Base-by-base conservation (phyloP, 2,113 vertebrate genomes). In the Falcunculus frontatus region DNA sequence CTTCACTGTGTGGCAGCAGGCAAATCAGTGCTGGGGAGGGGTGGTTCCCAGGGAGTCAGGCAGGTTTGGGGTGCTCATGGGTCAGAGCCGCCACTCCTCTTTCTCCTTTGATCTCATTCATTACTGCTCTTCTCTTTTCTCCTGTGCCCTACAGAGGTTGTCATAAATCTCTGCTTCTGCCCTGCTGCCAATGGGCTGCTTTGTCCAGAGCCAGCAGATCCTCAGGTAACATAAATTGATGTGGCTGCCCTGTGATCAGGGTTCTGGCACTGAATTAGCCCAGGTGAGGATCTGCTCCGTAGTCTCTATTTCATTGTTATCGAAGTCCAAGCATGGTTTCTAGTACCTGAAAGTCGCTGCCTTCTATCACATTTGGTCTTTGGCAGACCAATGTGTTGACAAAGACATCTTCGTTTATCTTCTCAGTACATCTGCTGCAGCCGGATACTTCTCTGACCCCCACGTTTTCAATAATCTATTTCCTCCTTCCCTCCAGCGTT, bases 401-500 rank as follows among this genome's bases (percentile, higher is more conserved):
- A 95, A 94, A 89, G 60, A 89, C 46, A 21, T 83, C 84, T 96
- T 76, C 5, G 16, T 94, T 96, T 96, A 96, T 96, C 95, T 95
- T 89, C 60, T 72, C 87, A 19, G 41, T 90, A 64, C 96, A 85
- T 91, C 93, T 47, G 29, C n/a, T 87, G 70, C 94, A 95, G 89
- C 82, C 20, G n/a, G 89, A 93, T 95, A 94, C 87, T 95, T 85
- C 95, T 95, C 63, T 96, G 96, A 96, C 95, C 94, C 91, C 91
- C 84, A 67, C 15, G 14, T 96, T 96, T 94, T 94, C 96, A 94
- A 86, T 96, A 96, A 94, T 96, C 88, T 94, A 95, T 93, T 90
- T 29, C 75, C 79, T 96, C 72, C 95, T 90, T 96, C 84, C 89
- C 89, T 92, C 42, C 4, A 4, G 95, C 46, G 35, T 92, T 90